A percentile compares a stretch with the other conserved stretches of the same genome.
These are phyloP conservation scores for Phenganax subtilis DNA, from an alignment of 92 coral and sea anemone genomes.

Conservation along the genomic window DNA sequence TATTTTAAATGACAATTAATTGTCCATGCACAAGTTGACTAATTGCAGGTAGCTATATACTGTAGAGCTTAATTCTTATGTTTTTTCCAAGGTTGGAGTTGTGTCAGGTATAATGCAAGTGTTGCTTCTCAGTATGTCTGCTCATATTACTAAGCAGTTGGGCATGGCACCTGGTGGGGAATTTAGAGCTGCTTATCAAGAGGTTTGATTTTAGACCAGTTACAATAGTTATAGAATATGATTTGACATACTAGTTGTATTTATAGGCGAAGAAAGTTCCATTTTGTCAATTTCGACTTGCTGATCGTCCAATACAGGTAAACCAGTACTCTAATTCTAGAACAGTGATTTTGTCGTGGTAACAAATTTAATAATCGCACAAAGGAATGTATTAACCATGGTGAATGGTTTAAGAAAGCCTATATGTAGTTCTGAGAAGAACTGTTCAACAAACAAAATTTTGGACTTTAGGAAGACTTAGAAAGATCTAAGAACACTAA, in stretches of 20 bases:
- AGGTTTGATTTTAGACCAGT: slow-evolving; percentile 37
- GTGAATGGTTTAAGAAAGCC: too few relatives aligned
- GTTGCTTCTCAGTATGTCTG: slow-evolving; percentile 84
- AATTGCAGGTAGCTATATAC: background rate
- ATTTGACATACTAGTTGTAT: background rate
- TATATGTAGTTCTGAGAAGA: too few relatives aligned
- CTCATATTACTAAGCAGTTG: slow-evolving; percentile 89
- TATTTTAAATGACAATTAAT: too few relatives aligned
- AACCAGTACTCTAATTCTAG: background rate
- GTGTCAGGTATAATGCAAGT: slow-evolving; percentile 93
- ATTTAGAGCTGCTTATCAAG: slow-evolving; percentile 85
- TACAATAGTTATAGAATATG: too few relatives aligned
- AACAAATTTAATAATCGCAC: too few relatives aligned
- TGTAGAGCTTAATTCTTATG: background rate
- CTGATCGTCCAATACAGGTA: slow-evolving; percentile 98
- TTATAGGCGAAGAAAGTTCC: slow-evolving; percentile 75
- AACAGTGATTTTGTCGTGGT: too few relatives aligned
- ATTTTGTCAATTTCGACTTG: slow-evolving; percentile 80
- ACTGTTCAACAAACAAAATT: too few relatives aligned
- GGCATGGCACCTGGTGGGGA: slow-evolving; percentile 99
- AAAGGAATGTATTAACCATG: too few relatives aligned
- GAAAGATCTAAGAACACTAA: too few relatives aligned
- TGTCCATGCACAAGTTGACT: too few relatives aligned
- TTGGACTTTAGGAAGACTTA: too few relatives aligned
- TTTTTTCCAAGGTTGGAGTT: slow-evolving; percentile 68